Conservation (phyloP, 2,888 invertebrate genomes). For the Papilio elwesi region DNA sequence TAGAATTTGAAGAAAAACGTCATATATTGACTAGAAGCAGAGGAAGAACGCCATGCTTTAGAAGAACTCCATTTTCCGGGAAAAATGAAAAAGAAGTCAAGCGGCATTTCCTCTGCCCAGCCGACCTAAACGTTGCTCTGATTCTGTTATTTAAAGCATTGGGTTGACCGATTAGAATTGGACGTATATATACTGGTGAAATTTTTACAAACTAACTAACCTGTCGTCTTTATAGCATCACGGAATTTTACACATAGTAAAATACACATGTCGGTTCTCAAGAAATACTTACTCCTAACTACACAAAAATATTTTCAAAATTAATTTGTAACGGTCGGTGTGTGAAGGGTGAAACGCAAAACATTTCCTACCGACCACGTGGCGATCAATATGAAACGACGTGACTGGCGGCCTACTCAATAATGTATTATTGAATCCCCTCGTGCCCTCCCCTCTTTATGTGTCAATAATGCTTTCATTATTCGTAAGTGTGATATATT, state of each 20-base stretch:
- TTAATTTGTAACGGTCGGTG: neutral
- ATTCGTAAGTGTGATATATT: conserved; percentile 33
- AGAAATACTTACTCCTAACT: neutral
- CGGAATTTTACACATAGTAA: neutral
- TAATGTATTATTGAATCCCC: conserved; percentile 17
- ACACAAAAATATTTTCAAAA: neutral
- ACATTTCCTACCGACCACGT: neutral
- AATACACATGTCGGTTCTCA: neutral
- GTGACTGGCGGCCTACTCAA: conserved; percentile 25
- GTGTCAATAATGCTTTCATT: conserved; percentile 26
- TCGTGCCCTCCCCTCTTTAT: neutral
- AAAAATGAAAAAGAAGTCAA: no score
- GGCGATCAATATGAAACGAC: conserved; percentile 13
- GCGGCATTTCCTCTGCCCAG: no score
- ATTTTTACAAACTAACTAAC: no score
- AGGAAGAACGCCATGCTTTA: no score
- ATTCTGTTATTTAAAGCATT: no score
- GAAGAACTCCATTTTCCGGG: no score
- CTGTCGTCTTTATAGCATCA: no score
- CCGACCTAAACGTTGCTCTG: no score
- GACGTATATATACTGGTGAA: no score
- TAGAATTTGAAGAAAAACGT: no score
- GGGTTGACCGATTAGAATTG: no score
- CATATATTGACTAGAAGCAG: neutral
- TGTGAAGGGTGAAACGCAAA: neutral